phyloP scores from a whole-genome alignment of 2,888 invertebrate species.

The Xanthostigma xanthostigma region DNA sequence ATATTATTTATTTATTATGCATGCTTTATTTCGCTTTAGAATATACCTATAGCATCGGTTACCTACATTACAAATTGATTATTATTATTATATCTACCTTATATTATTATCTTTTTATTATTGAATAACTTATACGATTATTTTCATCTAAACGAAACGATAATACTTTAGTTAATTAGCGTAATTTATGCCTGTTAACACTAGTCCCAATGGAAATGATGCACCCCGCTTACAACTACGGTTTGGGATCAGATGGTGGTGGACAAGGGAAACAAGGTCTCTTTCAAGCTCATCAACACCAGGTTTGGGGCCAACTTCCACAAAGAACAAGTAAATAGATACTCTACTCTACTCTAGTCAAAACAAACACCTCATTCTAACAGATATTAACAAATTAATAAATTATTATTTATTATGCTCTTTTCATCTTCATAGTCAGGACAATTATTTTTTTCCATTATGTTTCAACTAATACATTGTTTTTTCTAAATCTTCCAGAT shows the following conservation, averaged over 20 bases:
- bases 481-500: too few relatives aligned
- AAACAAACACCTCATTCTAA: neutral
- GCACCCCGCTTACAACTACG: constrained; percentile 41
- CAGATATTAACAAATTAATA: neutral
- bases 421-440: too few relatives aligned
- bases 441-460: too few relatives aligned
- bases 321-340: constrained; percentile 34
- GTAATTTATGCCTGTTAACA: constrained; percentile 11
- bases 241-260: constrained; percentile 40
- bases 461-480: too few relatives aligned
- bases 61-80: too few relatives aligned
- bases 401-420: too few relatives aligned
- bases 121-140: constrained; percentile 3
- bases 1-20: too few relatives aligned
- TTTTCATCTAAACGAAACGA: constrained; percentile 2
- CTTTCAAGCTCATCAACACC: constrained; percentile 29
- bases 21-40: too few relatives aligned
- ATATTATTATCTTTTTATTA: constrained; percentile 12
- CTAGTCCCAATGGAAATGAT: constrained; percentile 35
- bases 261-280: constrained; percentile 34
- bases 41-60: too few relatives aligned
- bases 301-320: constrained; percentile 31
- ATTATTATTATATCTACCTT: too few relatives aligned
- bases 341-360: neutral
- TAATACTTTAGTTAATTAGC: constrained; percentile 1